Conservation (phyloP, 2,888 invertebrate species). For the Pristionchus arcanus region DNA sequence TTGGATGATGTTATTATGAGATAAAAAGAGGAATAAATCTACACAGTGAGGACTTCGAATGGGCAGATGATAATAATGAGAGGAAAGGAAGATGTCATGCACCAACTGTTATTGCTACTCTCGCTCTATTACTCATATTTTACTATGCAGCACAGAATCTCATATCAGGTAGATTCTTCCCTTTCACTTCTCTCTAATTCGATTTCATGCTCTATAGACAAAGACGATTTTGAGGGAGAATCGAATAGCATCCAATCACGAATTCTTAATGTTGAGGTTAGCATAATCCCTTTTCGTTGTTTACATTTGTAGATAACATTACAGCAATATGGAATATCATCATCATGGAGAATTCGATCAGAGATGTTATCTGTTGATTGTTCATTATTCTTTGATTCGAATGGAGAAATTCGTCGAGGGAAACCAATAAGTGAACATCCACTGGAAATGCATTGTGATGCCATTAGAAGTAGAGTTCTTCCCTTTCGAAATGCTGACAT, state of each 20-base stretch:
- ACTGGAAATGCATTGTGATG: constrained; percentile 52
- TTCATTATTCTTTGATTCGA: neutral
- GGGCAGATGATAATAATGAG: neutral
- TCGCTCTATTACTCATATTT: constrained; percentile 5
- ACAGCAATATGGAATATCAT: constrained; percentile 43
- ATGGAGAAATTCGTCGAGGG: neutral
- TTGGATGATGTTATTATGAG: neutral
- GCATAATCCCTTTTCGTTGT: neutral
- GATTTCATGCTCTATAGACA: constrained; percentile 22
- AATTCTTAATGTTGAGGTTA: constrained; percentile 15
- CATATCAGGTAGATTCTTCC: constrained; percentile 1
- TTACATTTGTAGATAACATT: neutral
- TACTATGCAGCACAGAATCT: constrained; percentile 35
- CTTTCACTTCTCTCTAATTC: constrained; percentile 12
- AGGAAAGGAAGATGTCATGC: constrained; percentile 41
- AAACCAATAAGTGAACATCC: constrained; percentile 25
- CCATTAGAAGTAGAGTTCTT: constrained; percentile 46
- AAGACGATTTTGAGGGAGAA: constrained; percentile 52
- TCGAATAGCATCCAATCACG: neutral
- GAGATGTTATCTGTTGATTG: constrained; percentile 33
- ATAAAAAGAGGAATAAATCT: neutral
- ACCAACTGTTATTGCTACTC: constrained; percentile 21
- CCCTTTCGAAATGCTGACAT: constrained; percentile 42
- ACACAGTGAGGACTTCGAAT: constrained; percentile 19
- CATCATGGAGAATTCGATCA: constrained; percentile 21